Conservation (phyloP, 2,113 vertebrate genomes). For the Pterocles orientalis region DNA sequence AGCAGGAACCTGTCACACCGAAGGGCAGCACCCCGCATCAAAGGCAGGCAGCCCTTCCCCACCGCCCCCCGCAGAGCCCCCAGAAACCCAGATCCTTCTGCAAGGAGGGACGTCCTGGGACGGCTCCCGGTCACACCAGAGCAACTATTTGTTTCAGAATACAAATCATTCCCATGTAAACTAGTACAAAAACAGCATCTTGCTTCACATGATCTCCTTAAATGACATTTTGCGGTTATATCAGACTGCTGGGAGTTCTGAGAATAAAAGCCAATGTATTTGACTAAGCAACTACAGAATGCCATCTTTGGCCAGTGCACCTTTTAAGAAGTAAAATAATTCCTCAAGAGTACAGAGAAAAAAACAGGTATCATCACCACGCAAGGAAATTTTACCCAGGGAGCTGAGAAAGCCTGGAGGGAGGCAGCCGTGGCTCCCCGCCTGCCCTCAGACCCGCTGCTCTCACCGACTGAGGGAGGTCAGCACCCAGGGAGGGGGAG, state of each 20-base stretch:
- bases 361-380: background rate
- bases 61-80: background rate
- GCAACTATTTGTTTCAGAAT: background rate
- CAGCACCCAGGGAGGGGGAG: background rate
- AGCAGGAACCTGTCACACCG: background rate
- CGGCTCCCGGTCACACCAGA: background rate
- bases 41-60: background rate
- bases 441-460: background rate
- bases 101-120: background rate
- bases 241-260: background rate
- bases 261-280: background rate
- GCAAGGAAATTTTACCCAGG: background rate
- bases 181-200: background rate
- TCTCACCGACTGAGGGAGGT: background rate
- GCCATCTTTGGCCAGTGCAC: background rate
- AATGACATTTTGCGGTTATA: background rate
- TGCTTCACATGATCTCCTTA: background rate
- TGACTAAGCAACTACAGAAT: background rate
- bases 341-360: background rate
- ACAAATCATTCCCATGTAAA: background rate
- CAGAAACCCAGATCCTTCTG: background rate
- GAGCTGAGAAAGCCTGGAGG: background rate
- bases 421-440: rapidly evolving
- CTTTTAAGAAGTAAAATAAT: background rate
- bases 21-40: background rate